Base-by-base conservation (phyloP, 2,888 invertebrate species). In the Tribolium freemani region DNA sequence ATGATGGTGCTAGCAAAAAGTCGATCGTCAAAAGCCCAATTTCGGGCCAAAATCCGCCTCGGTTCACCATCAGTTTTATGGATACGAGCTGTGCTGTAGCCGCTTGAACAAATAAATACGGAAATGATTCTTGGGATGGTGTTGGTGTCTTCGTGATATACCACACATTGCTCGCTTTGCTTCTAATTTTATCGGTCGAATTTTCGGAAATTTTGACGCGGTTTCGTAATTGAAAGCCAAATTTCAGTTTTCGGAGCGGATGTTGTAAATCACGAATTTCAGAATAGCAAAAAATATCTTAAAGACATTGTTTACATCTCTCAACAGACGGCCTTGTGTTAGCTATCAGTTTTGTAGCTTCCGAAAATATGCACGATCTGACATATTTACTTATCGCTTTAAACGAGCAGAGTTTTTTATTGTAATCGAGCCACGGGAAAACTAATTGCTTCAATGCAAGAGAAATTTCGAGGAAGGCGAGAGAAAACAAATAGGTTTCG, bases 71-170 rank as follows among this genome's bases (percentile, higher is more conserved):
- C 71, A 78, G 81, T 82, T 84, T 84, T 84, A 84, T 84, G 83
- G 83, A 83, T 83, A 83, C 82, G 79, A 77, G 80, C 79, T 79
- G 83, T 81, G 76, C 81, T 82, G 83, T 82, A 80, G 81, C 82
- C 80, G 84, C 79, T 83, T 83, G 80, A 75, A 82, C 82, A 85
- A 85, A 84, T 84, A 85, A 85, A 85, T 83, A 84, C 74, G 82
- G 81, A 83, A 83, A 85, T 82, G 84, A 84, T 84, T 84, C 83
- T 83, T 80, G 78, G 80, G 80, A 73, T 73, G 74, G 68, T 75
- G 73, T 72, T 76, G 75, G 73, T 68, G 69, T 66, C 56, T 74
- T 63, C 71, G 71, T 79, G 82, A 82, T 76, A 82, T 79, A 80
- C 81, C 82, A 82, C 82, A 82, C 82, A 82, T 82, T 83, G 82